Base-by-base conservation (phyloP, 2,797 vertebrate genomes). In the Gymnoscopelus microlampas region DNA sequence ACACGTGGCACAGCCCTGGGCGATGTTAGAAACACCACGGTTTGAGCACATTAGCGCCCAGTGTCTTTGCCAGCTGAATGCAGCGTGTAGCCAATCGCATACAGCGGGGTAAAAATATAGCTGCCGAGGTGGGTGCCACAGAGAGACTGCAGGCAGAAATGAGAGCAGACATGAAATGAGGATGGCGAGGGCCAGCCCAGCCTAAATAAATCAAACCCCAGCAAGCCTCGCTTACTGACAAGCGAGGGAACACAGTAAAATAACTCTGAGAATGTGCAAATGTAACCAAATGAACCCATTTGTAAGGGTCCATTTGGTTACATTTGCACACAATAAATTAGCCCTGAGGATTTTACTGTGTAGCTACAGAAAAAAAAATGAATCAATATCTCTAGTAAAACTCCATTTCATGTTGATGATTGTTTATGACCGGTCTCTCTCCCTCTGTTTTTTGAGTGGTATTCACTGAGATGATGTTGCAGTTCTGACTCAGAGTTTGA, bases 321-420 rank as follows among this genome's bases (percentile, higher is more conserved):
- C 26, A 29, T 29, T 29, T 29, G 26, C 26, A 29, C 26, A 8
- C 39, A 2, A 10, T 44, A 44, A 44, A 8, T 44, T 10, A 19
- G 19, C 19, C 1, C 35, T 39, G 39, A 44, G 39, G 39, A 44
- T 44, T 44, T 44, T 10, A 44, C 8, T 10, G 39, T 44, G 39
- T 26, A n/a, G 39, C 9, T 61, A 78, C 79, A 77, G 61, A 63
- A 73, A 71, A 62, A 53, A 71, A 76, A 83, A 88, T 80, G 67
- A 91, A 92, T 91, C 89, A 75, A 92, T 90, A 82, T 49, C 56
- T 76, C 54, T 82, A 72, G 82, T 89, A 86, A 87, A 89, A 87
- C 73, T 88, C 88, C 78, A 90, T 91, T 90, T 87, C 80, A 83
- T 87, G 86, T 88, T 85, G 90, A 92, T 85, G 82, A 87, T 69